Conservation (phyloP, 2,113 vertebrate species). For the Alligator mississippiensis region DNA sequence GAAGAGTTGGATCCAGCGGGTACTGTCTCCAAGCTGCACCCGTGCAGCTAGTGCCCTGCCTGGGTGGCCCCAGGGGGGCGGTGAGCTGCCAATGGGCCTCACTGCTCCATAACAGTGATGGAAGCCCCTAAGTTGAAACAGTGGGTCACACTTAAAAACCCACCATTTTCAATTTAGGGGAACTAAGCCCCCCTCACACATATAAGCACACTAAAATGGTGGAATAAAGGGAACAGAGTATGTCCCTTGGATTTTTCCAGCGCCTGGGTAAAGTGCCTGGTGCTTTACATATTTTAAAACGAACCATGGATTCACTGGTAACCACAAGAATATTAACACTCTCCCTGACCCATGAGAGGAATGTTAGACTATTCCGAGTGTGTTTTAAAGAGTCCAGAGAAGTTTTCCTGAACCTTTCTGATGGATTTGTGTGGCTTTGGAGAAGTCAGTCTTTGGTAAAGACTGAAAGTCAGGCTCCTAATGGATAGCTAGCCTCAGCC, state of each 20-base stretch:
- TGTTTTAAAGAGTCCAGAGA: too few relatives aligned
- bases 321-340: background rate
- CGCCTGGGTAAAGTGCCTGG: background rate
- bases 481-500: background rate
- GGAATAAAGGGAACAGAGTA: background rate
- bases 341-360: background rate
- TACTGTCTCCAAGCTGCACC: too few relatives aligned
- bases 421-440: background rate
- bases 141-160: too few relatives aligned
- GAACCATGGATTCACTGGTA: background rate
- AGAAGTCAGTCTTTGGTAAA: background rate
- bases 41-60: too few relatives aligned
- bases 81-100: too few relatives aligned
- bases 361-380: background rate
- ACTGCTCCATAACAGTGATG: too few relatives aligned
- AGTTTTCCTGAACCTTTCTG: background rate
- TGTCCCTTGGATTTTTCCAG: background rate
- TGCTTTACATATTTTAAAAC: rapidly evolving
- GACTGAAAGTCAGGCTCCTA: background rate
- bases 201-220: background rate
- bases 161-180: too few relatives aligned
- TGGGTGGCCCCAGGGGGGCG: too few relatives aligned
- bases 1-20: too few relatives aligned
- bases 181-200: too few relatives aligned
- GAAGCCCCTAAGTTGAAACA: too few relatives aligned